These are phyloP conservation scores for Siniperca obscura DNA, from an alignment of 2,797 vertebrate genomes.

Conservation along the genomic window DNA sequence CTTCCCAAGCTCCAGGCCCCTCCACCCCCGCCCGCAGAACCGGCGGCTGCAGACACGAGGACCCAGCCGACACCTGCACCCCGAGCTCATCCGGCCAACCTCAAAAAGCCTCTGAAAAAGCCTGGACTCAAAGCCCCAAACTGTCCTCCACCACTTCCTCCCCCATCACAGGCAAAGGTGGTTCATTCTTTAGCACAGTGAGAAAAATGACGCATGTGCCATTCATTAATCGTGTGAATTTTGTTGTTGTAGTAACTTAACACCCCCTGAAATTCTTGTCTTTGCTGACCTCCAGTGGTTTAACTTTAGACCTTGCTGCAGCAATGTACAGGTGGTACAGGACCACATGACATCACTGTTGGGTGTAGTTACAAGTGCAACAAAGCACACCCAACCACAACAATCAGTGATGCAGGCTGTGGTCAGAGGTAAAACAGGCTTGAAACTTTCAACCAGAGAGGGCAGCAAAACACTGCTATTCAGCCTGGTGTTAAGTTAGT, in stretches of 20 bases:
- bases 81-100: not conserved
- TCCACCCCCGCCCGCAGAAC: not conserved
- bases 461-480: not conserved
- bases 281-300: not conserved
- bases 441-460: not conserved
- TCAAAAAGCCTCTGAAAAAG: slow-evolving; percentile 75
- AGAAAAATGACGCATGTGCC: slow-evolving; percentile 17
- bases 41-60: not conserved
- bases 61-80: slow-evolving; percentile 18
- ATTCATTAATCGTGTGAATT: not conserved
- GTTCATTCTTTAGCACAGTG: slow-evolving; percentile 70
- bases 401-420: not conserved
- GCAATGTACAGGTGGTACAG: not conserved
- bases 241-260: slow-evolving; percentile 1
- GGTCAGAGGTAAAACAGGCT: not conserved
- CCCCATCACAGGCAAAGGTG: slow-evolving; percentile 70
- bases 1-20: slow-evolving; percentile 46
- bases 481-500: not conserved
- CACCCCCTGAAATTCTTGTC: not conserved
- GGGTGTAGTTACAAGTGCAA: not conserved
- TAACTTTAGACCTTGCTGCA: not conserved
- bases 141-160: slow-evolving; percentile 85
- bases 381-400: not conserved
- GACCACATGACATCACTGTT: not conserved
- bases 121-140: slow-evolving; percentile 77